Percentiles rank a stretch among this genome's conserved stretches.
Evolutionary conservation across 2,113 vertebrate genomes (phyloP).

Genomic region (Sorex fumeus): DNA sequence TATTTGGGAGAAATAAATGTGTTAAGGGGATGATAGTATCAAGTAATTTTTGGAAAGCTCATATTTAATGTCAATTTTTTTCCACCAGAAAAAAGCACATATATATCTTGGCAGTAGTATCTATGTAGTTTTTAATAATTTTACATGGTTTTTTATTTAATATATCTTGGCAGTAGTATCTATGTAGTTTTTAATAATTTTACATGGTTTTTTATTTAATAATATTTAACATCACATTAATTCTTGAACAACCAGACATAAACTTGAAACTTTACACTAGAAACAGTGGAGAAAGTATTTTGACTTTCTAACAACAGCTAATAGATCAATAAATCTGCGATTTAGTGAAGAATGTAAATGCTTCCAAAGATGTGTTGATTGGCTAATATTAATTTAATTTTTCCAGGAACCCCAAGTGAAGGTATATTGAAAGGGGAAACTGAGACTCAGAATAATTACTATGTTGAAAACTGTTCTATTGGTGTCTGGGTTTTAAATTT

Average conservation of each 20-base stretch:
- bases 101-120: background rate
- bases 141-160: constrained; percentile 7
- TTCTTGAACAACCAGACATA: background rate
- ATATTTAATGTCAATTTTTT: constrained; percentile 44
- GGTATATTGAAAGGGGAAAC: background rate
- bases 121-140: constrained; percentile 6
- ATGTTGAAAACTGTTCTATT: background rate
- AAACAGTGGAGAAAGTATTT: background rate
- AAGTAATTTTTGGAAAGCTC: constrained; percentile 32
- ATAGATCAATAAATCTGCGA: constrained; percentile 24
- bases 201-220: constrained; percentile 15
- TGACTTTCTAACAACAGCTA: background rate
- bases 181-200: constrained; percentile 27
- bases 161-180: background rate
- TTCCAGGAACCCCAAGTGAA: background rate
- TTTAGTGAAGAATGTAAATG: background rate
- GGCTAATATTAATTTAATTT: background rate
- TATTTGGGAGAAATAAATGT: background rate
- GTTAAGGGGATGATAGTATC: background rate
- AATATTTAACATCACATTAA: constrained; percentile 13
- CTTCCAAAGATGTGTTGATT: background rate
- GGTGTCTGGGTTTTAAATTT: background rate
- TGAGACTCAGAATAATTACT: background rate
- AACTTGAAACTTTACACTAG: constrained; percentile 9
- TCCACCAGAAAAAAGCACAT: background rate